Conservation (phyloP, 2,113 vertebrate genomes). For the Synodontis membranacea region DNA sequence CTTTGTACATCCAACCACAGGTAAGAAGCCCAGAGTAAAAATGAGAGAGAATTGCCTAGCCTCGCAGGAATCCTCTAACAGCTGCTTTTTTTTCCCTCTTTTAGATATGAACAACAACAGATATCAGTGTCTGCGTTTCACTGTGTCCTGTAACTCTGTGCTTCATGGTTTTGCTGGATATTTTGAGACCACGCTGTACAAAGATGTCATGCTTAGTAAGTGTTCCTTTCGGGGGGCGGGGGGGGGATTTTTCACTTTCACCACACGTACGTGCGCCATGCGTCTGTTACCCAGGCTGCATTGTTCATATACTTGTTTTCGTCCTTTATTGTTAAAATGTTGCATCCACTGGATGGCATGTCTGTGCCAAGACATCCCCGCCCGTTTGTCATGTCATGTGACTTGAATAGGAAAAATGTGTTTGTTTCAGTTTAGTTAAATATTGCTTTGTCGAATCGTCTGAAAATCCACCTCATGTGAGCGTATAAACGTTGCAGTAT, state of each 20-base stretch:
- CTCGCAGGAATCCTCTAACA: neutral
- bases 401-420: too few relatives aligned
- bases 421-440: too few relatives aligned
- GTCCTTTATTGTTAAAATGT: too few relatives aligned
- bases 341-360: too few relatives aligned
- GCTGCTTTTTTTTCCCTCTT: constrained; percentile 6
- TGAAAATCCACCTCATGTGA: too few relatives aligned
- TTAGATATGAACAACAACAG: constrained; percentile 86
- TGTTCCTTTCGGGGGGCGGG: constrained; percentile 9
- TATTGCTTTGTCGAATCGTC: too few relatives aligned
- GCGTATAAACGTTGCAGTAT: too few relatives aligned
- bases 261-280: neutral
- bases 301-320: too few relatives aligned
- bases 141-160: constrained; percentile 81
- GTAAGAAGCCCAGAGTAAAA: constrained; percentile 23
- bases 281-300: too few relatives aligned
- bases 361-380: too few relatives aligned
- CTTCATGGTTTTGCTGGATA: constrained; percentile 94
- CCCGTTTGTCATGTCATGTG: too few relatives aligned
- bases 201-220: constrained; percentile 88
- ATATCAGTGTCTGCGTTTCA: constrained; percentile 83
- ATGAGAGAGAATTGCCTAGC: neutral
- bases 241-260: neutral
- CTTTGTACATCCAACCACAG: constrained; percentile 81
- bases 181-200: constrained; percentile 88